Evolutionary conservation across 2,888 invertebrate species (phyloP).

Genomic region (Nowickia ferox): DNA sequence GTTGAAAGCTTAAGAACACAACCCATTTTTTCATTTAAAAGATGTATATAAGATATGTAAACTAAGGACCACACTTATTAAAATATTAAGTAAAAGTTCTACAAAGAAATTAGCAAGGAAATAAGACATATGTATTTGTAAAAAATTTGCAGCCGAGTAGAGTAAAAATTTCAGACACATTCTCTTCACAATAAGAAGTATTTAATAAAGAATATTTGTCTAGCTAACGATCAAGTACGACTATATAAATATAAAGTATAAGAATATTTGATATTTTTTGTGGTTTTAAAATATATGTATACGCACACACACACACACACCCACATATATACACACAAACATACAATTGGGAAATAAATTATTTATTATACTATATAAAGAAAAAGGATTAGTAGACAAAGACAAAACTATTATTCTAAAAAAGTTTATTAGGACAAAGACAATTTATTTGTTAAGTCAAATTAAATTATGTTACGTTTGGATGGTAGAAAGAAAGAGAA

Average conservation of each 20-base stretch:
- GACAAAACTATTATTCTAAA: constrained; percentile 27
- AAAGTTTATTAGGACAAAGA: constrained; percentile 3
- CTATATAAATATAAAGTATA: neutral
- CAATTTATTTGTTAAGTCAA: neutral
- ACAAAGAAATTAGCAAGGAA: neutral
- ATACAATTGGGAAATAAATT: constrained; percentile 14
- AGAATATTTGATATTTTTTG: neutral
- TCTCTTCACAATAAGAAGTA: neutral
- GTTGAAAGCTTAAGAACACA: neutral
- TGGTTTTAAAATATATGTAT: too few species aligned
- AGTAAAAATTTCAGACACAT: neutral
- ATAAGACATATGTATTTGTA: neutral
- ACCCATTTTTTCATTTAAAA: neutral
- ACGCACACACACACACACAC: too few species aligned
- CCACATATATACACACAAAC: neutral
- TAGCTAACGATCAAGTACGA: too few species aligned
- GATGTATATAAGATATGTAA: neutral
- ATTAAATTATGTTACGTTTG: constrained; percentile 44
- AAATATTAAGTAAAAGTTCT: neutral
- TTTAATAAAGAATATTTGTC: neutral
- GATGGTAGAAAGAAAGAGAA: constrained; percentile 44
- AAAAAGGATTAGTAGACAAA: constrained; percentile 36
- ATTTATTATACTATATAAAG: neutral
- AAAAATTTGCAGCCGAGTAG: neutral
- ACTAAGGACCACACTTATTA: neutral